Percentiles rank a stretch among this genome's conserved stretches.
Conservation (phyloP, 1,140 invertebrate species). For the Yoshiicerus persimilis region DNA sequence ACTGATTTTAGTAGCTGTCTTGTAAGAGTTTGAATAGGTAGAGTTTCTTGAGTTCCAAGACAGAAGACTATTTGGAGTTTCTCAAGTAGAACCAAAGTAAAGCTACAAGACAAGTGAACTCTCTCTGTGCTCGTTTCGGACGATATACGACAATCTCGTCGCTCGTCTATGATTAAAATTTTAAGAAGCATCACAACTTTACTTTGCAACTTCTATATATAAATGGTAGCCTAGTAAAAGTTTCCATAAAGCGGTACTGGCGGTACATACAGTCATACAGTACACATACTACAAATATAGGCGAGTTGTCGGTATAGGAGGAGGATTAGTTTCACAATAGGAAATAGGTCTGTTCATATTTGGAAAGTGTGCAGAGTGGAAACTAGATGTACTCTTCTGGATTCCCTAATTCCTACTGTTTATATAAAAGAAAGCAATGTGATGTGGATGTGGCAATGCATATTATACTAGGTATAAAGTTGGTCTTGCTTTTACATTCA, state of each 20-base stretch:
- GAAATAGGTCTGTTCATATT: too few relatives aligned
- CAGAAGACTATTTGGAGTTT: not conserved
- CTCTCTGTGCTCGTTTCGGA: conserved; percentile 17
- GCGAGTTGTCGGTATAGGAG: too few relatives aligned
- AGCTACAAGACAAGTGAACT: not conserved
- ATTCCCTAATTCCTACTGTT: too few relatives aligned
- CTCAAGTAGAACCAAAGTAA: conserved; percentile 1
- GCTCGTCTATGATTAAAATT: conserved; percentile 17
- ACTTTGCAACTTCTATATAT: not conserved
- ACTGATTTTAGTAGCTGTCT: not conserved
- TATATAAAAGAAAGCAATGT: too few relatives aligned
- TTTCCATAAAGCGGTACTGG: too few relatives aligned
- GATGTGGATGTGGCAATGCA: too few relatives aligned
- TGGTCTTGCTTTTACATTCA: too few relatives aligned
- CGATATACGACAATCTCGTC: conserved; percentile 15
- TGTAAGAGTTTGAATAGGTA: not conserved
- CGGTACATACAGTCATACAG: not conserved
- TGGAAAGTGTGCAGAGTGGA: too few relatives aligned
- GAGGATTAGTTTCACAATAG: too few relatives aligned
- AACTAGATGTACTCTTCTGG: too few relatives aligned
- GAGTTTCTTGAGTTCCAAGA: not conserved
- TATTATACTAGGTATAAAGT: not conserved
- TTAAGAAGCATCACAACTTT: conserved; percentile 16
- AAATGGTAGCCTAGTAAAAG: too few relatives aligned
- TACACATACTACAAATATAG: too few relatives aligned